Conservation (phyloP, 2,113 vertebrate species). For the Petaurus breviceps region DNA sequence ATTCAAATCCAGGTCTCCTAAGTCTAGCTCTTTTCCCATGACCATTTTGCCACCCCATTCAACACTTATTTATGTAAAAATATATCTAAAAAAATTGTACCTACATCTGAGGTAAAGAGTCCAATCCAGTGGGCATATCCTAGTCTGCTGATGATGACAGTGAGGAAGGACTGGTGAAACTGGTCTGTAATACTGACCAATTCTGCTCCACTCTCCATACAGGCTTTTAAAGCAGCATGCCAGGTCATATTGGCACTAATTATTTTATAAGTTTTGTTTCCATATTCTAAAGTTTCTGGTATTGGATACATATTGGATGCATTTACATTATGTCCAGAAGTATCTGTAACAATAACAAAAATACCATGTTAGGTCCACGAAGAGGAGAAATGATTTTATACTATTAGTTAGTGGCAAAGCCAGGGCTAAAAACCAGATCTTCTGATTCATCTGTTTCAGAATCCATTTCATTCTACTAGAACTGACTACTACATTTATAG, state of each 20-base stretch:
- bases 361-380: constrained; percentile 25
- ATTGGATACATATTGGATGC: constrained; percentile 84
- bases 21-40: neutral
- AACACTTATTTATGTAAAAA: constrained; percentile 17
- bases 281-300: constrained; percentile 89
- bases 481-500: constrained; percentile 2
- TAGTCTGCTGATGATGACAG: constrained; percentile 89
- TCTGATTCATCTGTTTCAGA: neutral
- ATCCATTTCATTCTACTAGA: constrained; percentile 17
- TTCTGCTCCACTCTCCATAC: constrained; percentile 85
- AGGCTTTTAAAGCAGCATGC: constrained; percentile 90
- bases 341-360: constrained; percentile 78
- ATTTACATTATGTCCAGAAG: constrained; percentile 74
- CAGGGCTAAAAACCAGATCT: neutral
- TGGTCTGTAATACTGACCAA: constrained; percentile 92
- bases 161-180: constrained; percentile 96
- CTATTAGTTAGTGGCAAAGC: neutral
- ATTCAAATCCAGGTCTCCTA: neutral
- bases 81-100: constrained; percentile 69
- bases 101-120: constrained; percentile 90
- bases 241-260: constrained; percentile 93
- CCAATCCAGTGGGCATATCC: constrained; percentile 93
- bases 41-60: neutral
- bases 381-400: neutral
- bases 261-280: constrained; percentile 90